phyloP scores from a whole-genome alignment of 2,797 vertebrate species.

The Anguilla marmorata region DNA sequence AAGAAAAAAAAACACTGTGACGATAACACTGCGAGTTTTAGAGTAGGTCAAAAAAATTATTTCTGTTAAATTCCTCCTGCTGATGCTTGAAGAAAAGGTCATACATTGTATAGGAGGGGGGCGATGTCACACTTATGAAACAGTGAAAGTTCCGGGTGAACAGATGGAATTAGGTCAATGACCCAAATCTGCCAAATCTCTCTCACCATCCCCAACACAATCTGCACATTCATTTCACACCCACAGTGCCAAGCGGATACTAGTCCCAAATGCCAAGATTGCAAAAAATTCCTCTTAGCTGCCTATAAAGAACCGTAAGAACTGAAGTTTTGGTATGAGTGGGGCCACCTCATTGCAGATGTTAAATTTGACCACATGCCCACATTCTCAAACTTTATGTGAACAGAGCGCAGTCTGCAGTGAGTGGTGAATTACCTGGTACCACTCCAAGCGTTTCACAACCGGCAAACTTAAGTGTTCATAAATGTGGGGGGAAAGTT shows the following conservation, averaged over 20 bases:
- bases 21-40: background rate
- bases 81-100: background rate
- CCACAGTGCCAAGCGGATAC: background rate
- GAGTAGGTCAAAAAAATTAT: background rate
- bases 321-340: background rate
- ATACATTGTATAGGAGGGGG: background rate
- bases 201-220: background rate
- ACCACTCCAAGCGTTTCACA: background rate
- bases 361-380: background rate
- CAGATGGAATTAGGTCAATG: background rate
- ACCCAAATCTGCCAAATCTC: background rate
- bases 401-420: background rate
- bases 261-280: background rate
- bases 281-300: background rate
- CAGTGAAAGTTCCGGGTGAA: background rate
- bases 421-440: background rate
- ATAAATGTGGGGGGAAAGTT: background rate
- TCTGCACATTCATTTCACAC: background rate
- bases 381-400: background rate
- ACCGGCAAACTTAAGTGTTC: background rate
- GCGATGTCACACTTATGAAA: background rate
- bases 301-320: background rate
- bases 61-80: background rate
- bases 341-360: too few species aligned
- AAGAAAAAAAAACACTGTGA: background rate